These are phyloP conservation scores for Parotocinclus haroldoi DNA, from an alignment of 2,797 vertebrate genomes.

Conservation along the genomic window DNA sequence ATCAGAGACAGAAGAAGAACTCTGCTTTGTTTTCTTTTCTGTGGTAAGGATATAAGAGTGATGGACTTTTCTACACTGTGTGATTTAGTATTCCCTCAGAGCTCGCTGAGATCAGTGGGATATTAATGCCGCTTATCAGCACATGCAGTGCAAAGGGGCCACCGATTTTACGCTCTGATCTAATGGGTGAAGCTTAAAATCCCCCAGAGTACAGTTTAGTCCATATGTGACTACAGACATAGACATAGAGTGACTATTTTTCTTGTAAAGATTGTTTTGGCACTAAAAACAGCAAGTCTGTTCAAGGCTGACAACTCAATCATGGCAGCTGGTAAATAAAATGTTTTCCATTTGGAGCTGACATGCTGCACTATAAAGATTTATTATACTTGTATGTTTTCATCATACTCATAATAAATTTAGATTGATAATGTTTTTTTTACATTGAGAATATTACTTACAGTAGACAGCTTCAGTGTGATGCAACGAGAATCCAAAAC, in stretches of 20 bases:
- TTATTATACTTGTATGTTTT: background rate
- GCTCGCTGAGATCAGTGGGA: conserved; percentile 58
- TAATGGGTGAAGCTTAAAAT: conserved; percentile 46
- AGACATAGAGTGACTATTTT: conserved; percentile 1
- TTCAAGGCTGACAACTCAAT: conserved; percentile 39
- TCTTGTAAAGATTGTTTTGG: background rate
- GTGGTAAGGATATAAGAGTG: conserved; percentile 6
- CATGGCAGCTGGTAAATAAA: background rate
- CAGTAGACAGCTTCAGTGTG: background rate
- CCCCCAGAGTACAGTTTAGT: conserved; percentile 23
- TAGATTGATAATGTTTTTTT: background rate
- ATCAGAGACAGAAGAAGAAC: conserved; percentile 9
- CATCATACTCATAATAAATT: background rate
- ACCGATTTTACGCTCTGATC: conserved; percentile 60
- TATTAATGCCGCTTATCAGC: conserved; percentile 66
- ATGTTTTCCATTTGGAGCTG: background rate
- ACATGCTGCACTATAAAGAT: background rate
- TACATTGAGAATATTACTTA: background rate
- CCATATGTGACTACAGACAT: conserved; percentile 2
- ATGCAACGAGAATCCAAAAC: background rate
- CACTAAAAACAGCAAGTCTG: conserved; percentile 17
- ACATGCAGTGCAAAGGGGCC: conserved; percentile 60
- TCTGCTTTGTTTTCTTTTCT: conserved; percentile 23
- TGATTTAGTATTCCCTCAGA: conserved; percentile 44
- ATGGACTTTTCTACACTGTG: conserved; percentile 40